Evolutionary conservation across 2,797 vertebrate species (phyloP).

Genomic region (Xiphophorus birchmanni): DNA sequence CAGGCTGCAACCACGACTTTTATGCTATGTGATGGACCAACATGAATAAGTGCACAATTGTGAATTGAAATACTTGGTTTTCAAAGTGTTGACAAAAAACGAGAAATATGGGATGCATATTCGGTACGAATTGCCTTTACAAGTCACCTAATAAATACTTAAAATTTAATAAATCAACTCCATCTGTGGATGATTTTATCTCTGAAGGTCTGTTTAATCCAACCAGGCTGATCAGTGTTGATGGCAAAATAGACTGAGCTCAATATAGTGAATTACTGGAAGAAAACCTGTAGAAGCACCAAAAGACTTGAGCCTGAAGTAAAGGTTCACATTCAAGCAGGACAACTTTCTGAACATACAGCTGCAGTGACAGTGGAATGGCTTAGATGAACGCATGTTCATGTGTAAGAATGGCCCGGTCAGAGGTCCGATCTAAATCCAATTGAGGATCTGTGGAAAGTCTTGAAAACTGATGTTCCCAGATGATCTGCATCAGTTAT

Average conservation of each 20-base stretch:
- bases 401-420: neutral
- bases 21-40: neutral
- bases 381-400: neutral
- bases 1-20: neutral
- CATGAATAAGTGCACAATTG: neutral
- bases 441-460: neutral
- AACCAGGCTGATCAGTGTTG: neutral
- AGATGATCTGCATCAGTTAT: neutral
- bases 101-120: neutral
- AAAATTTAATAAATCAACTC: neutral
- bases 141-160: neutral
- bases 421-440: neutral
- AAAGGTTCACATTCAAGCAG: neutral
- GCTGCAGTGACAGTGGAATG: neutral
- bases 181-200: neutral
- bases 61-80: neutral
- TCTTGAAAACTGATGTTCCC: neutral
- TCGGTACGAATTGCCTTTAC: neutral
- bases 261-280: neutral
- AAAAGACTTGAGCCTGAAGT: neutral
- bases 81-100: neutral
- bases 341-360: neutral
- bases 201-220: neutral
- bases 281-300: neutral
- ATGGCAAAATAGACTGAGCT: neutral